A percentile compares a stretch with the other conserved stretches of the same genome.
Conservation (phyloP, 2,888 invertebrate species). For the Euplexia lucipara region DNA sequence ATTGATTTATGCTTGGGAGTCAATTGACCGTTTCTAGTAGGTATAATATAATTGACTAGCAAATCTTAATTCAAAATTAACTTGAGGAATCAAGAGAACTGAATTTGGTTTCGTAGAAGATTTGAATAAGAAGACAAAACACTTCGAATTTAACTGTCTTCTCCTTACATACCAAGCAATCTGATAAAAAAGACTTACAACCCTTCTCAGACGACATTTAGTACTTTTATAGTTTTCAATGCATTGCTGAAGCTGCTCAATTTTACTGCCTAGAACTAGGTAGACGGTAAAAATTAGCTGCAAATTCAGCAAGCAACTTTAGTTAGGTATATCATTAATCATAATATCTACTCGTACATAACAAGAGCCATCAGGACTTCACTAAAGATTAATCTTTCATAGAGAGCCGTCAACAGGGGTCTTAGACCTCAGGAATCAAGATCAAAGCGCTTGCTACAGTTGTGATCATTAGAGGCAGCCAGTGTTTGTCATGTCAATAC, state of each 20-base stretch:
- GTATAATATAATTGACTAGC: constrained; percentile 18
- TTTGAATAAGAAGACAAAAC: too few species aligned
- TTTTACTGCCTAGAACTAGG: too few species aligned
- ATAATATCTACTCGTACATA: constrained; percentile 14
- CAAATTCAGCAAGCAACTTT: too few species aligned
- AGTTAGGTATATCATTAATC: constrained; percentile 4
- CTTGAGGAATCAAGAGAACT: background rate
- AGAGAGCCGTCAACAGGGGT: constrained; percentile 22
- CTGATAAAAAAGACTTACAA: too few species aligned
- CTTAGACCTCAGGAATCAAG: constrained; percentile 29
- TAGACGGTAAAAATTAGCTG: too few species aligned
- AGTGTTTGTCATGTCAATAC: too few species aligned
- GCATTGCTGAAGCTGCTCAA: too few species aligned
- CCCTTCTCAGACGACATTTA: too few species aligned
- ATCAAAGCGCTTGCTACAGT: constrained; percentile 12
- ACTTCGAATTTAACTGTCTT: too few species aligned
- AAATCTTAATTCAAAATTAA: background rate
- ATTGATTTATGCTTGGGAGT: constrained; percentile 9
- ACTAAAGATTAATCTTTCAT: constrained; percentile 28
- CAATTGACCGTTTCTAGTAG: constrained; percentile 11
- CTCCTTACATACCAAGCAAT: too few species aligned
- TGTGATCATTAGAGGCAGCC: background rate
- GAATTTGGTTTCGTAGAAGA: background rate
- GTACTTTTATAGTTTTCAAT: too few species aligned
- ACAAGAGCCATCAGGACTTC: background rate